Conservation (phyloP, 2,797 vertebrate species). For the Otolemur crassicaudatus region DNA sequence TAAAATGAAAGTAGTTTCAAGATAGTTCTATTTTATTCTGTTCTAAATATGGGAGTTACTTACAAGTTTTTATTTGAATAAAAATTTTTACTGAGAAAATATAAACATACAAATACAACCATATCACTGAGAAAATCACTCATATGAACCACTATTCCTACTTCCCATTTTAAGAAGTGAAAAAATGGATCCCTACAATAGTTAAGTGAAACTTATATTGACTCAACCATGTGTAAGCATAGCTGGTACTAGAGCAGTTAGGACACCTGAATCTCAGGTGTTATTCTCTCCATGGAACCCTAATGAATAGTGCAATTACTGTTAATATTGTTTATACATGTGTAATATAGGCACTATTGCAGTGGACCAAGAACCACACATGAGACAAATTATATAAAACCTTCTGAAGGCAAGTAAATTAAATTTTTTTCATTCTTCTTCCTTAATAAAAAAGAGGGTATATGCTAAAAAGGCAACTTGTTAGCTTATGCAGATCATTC, state of each 20-base stretch:
- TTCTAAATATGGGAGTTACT: neutral
- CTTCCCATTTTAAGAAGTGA: neutral
- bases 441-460: neutral
- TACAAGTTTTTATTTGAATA: conserved; percentile 32
- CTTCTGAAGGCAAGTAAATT: neutral
- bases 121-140: neutral
- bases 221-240: neutral
- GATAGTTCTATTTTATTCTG: neutral
- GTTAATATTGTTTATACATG: neutral
- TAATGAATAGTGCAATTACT: neutral
- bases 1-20: conserved; percentile 29
- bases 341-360: neutral
- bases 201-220: neutral
- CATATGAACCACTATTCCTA: neutral
- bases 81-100: conserved; percentile 31
- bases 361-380: neutral
- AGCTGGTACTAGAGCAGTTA: neutral
- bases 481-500: neutral
- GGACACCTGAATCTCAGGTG: neutral
- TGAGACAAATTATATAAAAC: conserved; percentile 3
- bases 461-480: neutral
- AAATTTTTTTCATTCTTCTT: conserved; percentile 5
- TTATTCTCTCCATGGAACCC: neutral
- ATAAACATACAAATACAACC: conserved; percentile 25
- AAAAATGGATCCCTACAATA: neutral